Evolutionary conservation across 2,113 vertebrate species (phyloP).

Genomic region (Siniperca chuatsi): DNA sequence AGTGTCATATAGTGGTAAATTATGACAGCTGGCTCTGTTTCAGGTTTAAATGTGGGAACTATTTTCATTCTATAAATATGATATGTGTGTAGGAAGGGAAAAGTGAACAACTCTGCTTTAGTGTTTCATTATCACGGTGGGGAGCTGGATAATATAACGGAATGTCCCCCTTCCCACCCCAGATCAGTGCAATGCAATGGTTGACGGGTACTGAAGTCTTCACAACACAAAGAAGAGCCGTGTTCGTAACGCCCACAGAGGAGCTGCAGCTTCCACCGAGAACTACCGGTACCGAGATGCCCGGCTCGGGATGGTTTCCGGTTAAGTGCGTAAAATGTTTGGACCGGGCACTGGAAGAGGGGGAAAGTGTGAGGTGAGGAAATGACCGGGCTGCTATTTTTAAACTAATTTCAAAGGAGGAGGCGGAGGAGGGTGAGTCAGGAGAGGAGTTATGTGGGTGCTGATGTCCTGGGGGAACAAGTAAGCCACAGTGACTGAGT

Average conservation of each 20-base stretch:
- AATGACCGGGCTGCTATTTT: slow-evolving; percentile 65
- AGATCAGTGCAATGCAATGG: slow-evolving; percentile 60
- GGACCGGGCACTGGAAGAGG: slow-evolving; percentile 71
- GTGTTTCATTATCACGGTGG: not conserved
- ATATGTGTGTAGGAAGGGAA: too few species aligned
- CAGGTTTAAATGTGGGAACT: not conserved
- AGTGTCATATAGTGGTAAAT: not conserved
- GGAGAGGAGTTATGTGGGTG: slow-evolving; percentile 57
- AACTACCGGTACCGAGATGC: slow-evolving; percentile 84
- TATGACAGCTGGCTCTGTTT: not conserved
- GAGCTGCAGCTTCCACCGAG: slow-evolving; percentile 42
- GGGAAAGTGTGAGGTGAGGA: slow-evolving; percentile 70
- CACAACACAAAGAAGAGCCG: slow-evolving; percentile 30
- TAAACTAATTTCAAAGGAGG: slow-evolving; percentile 59
- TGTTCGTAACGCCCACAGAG: slow-evolving; percentile 30
- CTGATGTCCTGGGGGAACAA: not conserved
- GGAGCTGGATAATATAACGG: slow-evolving; percentile 51
- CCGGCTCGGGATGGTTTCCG: slow-evolving; percentile 75
- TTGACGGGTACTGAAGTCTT: slow-evolving; percentile 78
- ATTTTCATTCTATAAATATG: not conserved
- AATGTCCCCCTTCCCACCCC: slow-evolving; percentile 25
- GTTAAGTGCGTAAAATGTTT: slow-evolving; percentile 80
- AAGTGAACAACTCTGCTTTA: too few species aligned
- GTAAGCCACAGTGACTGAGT: slow-evolving; percentile 20
- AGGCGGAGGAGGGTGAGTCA: slow-evolving; percentile 47